Evolutionary conservation across 2,113 vertebrate genomes (phyloP).

Genomic region (Athene noctua): DNA sequence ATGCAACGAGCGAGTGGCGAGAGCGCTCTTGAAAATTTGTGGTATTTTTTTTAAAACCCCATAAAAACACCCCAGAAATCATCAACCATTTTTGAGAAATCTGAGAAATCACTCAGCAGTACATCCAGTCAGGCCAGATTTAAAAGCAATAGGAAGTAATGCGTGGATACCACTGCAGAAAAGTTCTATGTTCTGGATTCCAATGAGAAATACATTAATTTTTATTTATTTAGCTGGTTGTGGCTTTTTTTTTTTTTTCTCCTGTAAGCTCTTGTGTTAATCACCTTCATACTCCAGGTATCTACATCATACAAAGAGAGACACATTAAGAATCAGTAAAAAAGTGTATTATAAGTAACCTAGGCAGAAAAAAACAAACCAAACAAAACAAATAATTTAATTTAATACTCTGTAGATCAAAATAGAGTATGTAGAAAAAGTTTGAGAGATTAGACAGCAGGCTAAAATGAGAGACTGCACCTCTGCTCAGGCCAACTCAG

Average conservation of each 20-base stretch:
- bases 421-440: background rate
- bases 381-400: no score
- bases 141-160: background rate
- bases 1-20: fast-evolving
- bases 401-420: background rate
- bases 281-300: background rate
- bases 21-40: background rate
- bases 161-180: background rate
- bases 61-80: background rate
- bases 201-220: background rate
- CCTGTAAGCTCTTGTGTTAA: background rate
- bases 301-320: background rate
- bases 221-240: background rate
- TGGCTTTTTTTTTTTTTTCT: fast-evolving
- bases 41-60: background rate
- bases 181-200: background rate
- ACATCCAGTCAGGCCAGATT: background rate
- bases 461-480: background rate
- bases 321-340: background rate
- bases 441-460: background rate
- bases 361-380: background rate
- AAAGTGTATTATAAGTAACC: background rate
- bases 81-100: background rate
- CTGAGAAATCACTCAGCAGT: background rate
- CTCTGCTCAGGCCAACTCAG: background rate